phyloP scores from a whole-genome alignment of 2,797 vertebrate species.

The Zenarchopterus dispar region DNA sequence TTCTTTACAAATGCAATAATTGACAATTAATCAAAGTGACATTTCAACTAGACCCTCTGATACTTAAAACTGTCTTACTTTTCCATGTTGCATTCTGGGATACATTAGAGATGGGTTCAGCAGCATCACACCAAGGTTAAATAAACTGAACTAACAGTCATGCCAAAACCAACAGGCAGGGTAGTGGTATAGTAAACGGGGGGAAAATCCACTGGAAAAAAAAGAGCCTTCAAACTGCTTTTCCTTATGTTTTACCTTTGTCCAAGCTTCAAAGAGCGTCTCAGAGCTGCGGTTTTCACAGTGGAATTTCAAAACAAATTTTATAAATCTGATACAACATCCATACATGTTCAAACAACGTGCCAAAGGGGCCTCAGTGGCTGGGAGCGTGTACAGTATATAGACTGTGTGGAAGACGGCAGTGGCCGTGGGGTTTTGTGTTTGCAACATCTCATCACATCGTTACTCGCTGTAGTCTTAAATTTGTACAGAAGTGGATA shows the following conservation, averaged over 20 bases:
- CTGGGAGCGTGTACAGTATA: neutral
- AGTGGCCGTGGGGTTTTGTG: slow-evolving; percentile 2
- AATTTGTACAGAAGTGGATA: slow-evolving; percentile 52
- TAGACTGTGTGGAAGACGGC: slow-evolving; percentile 18
- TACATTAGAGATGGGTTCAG: slow-evolving; percentile 30
- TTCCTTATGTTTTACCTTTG: slow-evolving; percentile 22
- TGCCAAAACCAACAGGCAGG: slow-evolving; percentile 70
- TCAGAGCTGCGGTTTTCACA: slow-evolving; percentile 17
- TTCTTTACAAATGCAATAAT: slow-evolving; percentile 3
- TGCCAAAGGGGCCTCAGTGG: slow-evolving; percentile 1
- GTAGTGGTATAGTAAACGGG: too few relatives aligned
- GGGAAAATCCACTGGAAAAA: neutral
- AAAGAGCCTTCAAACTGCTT: neutral
- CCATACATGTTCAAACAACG: slow-evolving; percentile 15
- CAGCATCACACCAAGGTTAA: slow-evolving; percentile 64
- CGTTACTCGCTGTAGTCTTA: slow-evolving; percentile 19
- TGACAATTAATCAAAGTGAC: slow-evolving; percentile 32
- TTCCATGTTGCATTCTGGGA: slow-evolving; percentile 42
- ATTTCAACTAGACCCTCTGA: slow-evolving; percentile 48
- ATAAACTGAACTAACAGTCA: slow-evolving; percentile 34
- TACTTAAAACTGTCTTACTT: slow-evolving; percentile 36
- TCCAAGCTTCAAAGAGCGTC: slow-evolving; percentile 27
- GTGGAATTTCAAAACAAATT: slow-evolving; percentile 40
- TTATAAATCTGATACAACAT: slow-evolving; percentile 39
- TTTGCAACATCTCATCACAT: slow-evolving; percentile 18